phyloP scores from a whole-genome alignment of 2,888 invertebrate genomes.

The Scrobipalpa costella region DNA sequence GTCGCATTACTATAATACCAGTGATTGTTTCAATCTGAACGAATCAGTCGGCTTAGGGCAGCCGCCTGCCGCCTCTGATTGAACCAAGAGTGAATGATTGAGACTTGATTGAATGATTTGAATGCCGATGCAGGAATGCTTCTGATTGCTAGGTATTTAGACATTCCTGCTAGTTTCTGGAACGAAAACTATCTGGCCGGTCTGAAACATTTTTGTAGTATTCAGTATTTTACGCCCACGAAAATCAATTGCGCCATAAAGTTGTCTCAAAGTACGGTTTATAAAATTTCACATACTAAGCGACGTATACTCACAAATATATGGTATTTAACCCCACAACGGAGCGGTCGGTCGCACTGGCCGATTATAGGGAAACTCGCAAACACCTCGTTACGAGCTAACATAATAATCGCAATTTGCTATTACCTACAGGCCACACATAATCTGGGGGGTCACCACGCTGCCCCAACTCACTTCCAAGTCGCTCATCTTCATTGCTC shows the following conservation, averaged over 20 bases:
- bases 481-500: background rate
- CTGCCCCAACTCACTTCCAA: background rate
- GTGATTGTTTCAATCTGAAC: conserved; percentile 49
- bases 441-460: conserved; percentile 36
- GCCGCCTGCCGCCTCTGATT: conserved; percentile 50
- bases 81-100: conserved; percentile 30
- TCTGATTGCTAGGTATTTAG: too few relatives aligned
- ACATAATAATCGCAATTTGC: conserved; percentile 61
- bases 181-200: too few relatives aligned
- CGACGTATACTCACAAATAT: conserved; percentile 1
- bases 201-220: too few relatives aligned
- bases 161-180: too few relatives aligned
- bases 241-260: background rate
- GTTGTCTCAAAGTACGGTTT: background rate
- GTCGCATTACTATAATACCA: conserved; percentile 55
- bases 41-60: conserved; percentile 44
- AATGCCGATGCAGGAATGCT: too few relatives aligned
- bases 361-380: conserved; percentile 52
- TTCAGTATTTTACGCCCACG: background rate
- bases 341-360: conserved; percentile 33
- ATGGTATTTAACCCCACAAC: conserved; percentile 27
- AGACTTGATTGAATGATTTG: conserved; percentile 42
- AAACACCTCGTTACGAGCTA: conserved; percentile 57
- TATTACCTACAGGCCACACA: conserved; percentile 51
- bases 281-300: conserved; percentile 14